phyloP scores from a whole-genome alignment of 2,113 vertebrate species.

The Tretioscincus oriximinensis region DNA sequence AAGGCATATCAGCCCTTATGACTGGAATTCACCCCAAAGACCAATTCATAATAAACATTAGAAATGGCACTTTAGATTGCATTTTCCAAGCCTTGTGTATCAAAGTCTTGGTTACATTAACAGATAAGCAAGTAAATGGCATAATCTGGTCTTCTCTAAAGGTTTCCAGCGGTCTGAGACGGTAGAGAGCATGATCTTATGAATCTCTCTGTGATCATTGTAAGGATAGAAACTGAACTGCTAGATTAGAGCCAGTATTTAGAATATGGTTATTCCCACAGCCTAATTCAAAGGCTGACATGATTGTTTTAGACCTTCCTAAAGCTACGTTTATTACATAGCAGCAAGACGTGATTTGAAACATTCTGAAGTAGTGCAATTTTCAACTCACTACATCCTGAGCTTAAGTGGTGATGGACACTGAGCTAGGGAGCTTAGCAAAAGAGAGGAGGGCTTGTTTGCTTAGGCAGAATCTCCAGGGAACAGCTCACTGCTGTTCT shows the following conservation, averaged over 20 bases:
- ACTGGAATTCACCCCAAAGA: too few relatives aligned
- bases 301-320: conserved; percentile 17
- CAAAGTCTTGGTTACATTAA: neutral
- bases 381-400: conserved; percentile 23
- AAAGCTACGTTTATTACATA: conserved; percentile 10
- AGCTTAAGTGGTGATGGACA: conserved; percentile 29
- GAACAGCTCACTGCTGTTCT: conserved; percentile 56
- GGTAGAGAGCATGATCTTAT: neutral
- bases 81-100: neutral
- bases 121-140: neutral
- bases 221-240: neutral
- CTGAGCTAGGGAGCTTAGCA: conserved; percentile 30
- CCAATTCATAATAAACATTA: neutral
- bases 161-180: neutral
- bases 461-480: conserved; percentile 61
- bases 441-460: conserved; percentile 51
- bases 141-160: neutral
- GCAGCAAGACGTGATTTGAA: conserved; percentile 32
- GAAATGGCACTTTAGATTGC: neutral
- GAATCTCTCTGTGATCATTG: neutral
- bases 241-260: neutral
- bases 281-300: conserved; percentile 6
- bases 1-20: too few relatives aligned
- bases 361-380: neutral
- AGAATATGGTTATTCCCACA: conserved; percentile 4